Conservation (phyloP, 2,888 invertebrate species). For the Noctua fimbriata region DNA sequence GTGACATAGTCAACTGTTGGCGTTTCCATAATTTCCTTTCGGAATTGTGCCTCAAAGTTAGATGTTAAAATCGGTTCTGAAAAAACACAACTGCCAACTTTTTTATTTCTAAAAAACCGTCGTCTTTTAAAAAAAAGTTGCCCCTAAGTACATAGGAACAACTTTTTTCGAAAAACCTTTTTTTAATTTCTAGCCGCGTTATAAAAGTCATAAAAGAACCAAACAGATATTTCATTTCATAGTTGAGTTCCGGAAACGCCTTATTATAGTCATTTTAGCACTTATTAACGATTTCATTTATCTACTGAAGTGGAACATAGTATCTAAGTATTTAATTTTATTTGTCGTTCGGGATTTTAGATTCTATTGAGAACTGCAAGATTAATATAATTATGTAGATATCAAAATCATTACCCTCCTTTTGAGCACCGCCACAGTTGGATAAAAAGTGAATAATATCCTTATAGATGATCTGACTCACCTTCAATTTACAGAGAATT, state of each 20-base stretch:
- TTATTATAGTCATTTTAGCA: neutral
- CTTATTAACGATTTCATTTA: slow-evolving; percentile 1
- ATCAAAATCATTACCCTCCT: neutral
- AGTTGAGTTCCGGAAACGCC: neutral
- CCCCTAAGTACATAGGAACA: neutral
- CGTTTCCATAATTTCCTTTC: neutral
- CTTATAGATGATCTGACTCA: neutral
- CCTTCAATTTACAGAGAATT: slow-evolving; percentile 9
- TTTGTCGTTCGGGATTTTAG: neutral
- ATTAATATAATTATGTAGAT: neutral
- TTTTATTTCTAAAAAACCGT: too few relatives aligned
- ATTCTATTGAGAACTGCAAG: neutral
- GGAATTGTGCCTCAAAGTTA: too few relatives aligned
- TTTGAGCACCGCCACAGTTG: too few relatives aligned
- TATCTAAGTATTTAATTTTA: neutral
- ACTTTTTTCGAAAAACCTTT: neutral
- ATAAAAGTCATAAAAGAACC: neutral
- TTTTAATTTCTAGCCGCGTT: neutral
- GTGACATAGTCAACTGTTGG: neutral
- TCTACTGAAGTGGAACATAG: neutral
- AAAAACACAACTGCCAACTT: neutral
- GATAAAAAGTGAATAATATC: neutral
- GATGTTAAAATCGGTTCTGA: neutral
- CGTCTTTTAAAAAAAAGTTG: too few relatives aligned
- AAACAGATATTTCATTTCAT: neutral